These are phyloP conservation scores for Furnarius figulus DNA, from an alignment of 2,113 vertebrate species.

Conservation along the genomic window DNA sequence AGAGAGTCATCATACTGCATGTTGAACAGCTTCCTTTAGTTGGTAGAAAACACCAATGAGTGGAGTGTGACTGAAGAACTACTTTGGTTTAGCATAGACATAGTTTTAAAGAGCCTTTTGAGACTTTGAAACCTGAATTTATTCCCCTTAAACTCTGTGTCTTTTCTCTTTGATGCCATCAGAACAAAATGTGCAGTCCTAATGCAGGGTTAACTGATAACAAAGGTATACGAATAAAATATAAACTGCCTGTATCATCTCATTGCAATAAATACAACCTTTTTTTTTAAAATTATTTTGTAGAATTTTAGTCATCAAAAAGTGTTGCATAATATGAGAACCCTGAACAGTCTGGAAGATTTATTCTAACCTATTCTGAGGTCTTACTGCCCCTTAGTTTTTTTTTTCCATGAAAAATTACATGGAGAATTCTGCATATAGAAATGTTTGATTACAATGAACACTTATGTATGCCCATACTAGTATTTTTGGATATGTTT, in stretches of 20 bases:
- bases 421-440: not conserved
- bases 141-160: not conserved
- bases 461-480: not conserved
- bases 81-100: not conserved
- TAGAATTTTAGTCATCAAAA: not conserved
- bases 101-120: not conserved
- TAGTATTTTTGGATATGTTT: not conserved
- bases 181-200: not conserved
- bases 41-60: not conserved
- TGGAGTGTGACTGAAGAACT: not conserved
- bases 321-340: not conserved
- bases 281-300: rapidly evolving
- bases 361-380: not conserved
- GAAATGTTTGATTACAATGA: not conserved
- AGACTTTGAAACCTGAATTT: not conserved
- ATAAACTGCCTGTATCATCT: not conserved
- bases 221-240: not conserved
- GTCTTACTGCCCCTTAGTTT: not conserved
- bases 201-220: not conserved
- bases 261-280: not conserved
- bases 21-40: not conserved
- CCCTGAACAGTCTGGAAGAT: not conserved
- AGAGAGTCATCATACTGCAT: not conserved
- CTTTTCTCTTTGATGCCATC: not conserved
- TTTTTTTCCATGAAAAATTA: not conserved